These are phyloP conservation scores for Pemphredon lugubris DNA, from an alignment of 2,888 invertebrate species.

Conservation along the genomic window DNA sequence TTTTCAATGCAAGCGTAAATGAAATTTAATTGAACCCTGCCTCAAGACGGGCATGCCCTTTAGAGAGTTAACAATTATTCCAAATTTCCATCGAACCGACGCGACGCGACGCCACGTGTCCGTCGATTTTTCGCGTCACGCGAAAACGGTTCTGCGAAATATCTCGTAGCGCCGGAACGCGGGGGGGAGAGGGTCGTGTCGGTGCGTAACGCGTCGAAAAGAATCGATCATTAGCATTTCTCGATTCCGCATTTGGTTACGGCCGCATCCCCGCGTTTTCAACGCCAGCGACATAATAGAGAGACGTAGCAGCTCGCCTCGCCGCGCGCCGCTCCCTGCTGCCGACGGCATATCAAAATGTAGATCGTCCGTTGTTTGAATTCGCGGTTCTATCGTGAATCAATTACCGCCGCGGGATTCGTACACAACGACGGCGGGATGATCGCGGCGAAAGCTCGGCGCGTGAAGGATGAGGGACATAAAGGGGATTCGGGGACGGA, in stretches of 20 bases:
- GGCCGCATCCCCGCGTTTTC: slow-evolving; percentile 62
- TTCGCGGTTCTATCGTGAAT: slow-evolving; percentile 76
- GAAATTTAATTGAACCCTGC: too few relatives aligned
- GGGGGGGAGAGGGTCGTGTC: slow-evolving; percentile 13
- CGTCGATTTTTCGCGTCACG: too few relatives aligned
- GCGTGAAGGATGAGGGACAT: slow-evolving; percentile 65
- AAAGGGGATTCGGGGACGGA: slow-evolving; percentile 55
- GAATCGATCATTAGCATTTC: slow-evolving; percentile 58
- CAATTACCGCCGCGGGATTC: slow-evolving; percentile 75
- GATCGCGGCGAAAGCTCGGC: slow-evolving; percentile 68
- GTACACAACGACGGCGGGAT: slow-evolving; percentile 68
- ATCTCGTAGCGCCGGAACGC: too few relatives aligned
- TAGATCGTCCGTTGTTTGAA: slow-evolving; percentile 73
- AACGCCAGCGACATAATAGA: slow-evolving; percentile 62
- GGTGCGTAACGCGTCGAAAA: slow-evolving; percentile 45
- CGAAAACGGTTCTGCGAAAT: too few relatives aligned
- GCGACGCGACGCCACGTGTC: too few relatives aligned
- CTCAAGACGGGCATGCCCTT: too few relatives aligned
- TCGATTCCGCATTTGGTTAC: slow-evolving; percentile 47
- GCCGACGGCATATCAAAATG: slow-evolving; percentile 72
- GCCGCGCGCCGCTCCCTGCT: too few relatives aligned
- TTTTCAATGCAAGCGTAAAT: too few relatives aligned
- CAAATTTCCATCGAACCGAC: too few relatives aligned
- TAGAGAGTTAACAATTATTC: too few relatives aligned
- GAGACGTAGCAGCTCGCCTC: slow-evolving; percentile 55